Base-by-base conservation (phyloP, 2,797 vertebrate genomes). In the Myotis planiceps region DNA sequence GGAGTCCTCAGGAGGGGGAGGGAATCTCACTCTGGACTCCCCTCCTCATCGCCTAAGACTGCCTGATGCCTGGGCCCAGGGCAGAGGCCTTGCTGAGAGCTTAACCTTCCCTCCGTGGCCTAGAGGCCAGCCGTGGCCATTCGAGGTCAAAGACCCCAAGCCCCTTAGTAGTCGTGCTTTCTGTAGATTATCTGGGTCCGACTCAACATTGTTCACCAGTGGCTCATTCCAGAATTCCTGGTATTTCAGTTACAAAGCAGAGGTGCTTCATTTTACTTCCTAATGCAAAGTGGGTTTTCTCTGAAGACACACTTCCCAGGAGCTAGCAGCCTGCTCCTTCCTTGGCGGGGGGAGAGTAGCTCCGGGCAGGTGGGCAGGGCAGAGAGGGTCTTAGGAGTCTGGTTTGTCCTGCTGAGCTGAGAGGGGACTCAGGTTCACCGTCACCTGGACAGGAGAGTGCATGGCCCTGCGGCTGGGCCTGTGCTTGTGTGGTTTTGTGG, bases 11-110 rank as follows among this genome's bases (percentile, higher is more conserved):
- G n/a, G 6, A 49, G 0, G 6, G 21, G 66, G 18, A 5, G 16
- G 3, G 51, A 25, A 45, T 1, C 27, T 9, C 3, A 2, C 23
- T 29, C 29, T 78, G 63, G 42, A 13, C 9, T 82, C 42, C 49
- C 1, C 0, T 27, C 3, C 0, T 12, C 25, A 9, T 53, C 16
- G 0, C 2, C 39, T 21, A 23, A 45, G 1, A 19, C 51, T 94
- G 60, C 29, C 63, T n/a, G 34, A 39, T 13, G 5, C n/a, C 45
- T 76, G 18, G 42, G 19, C 19, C 19, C 53, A 10, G 13, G 9
- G 13, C 8, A 37, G 25, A 23, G 29, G 42, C 37, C 9, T 29
- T 39, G 10, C 4, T 23, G 8, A 80, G 39, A 42, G 4, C 8
- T 39, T 15, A 14, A 6, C 37, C 32, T 23, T 34, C 32, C 29